Evolutionary conservation across 2,888 invertebrate species (phyloP).

Genomic region (Polyommatus iphigenia): DNA sequence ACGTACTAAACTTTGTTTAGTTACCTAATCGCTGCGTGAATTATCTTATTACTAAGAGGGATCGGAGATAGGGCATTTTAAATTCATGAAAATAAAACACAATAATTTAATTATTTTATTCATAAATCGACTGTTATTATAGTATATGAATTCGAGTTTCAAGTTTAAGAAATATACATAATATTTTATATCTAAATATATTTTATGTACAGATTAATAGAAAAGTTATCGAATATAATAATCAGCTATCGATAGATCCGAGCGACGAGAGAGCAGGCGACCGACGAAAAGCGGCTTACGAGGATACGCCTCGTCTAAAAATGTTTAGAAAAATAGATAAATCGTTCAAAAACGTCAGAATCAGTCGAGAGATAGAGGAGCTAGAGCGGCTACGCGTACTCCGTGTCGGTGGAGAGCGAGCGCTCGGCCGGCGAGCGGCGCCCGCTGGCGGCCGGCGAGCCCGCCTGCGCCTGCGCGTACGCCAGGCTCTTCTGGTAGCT

Average conservation of each 20-base stretch:
- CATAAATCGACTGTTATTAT: slow-evolving; percentile 78
- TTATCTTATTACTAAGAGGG: too few relatives aligned
- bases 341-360: slow-evolving; percentile 79
- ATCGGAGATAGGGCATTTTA: too few relatives aligned
- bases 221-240: slow-evolving; percentile 79
- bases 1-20: too few relatives aligned
- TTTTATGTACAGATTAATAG: slow-evolving; percentile 80
- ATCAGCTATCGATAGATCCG: slow-evolving; percentile 78
- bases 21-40: too few relatives aligned
- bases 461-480: slow-evolving; percentile 83
- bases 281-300: slow-evolving; percentile 77
- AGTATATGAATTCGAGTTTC: slow-evolving; percentile 78
- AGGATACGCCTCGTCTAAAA: slow-evolving; percentile 78
- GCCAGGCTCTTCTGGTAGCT: slow-evolving; percentile 90
- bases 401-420: slow-evolving; percentile 84
- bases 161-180: slow-evolving; percentile 79
- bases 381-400: slow-evolving; percentile 82
- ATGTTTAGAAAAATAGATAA: slow-evolving; percentile 81
- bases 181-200: slow-evolving; percentile 80
- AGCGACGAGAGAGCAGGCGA: slow-evolving; percentile 78
- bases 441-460: slow-evolving; percentile 73
- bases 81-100: slow-evolving; percentile 41
- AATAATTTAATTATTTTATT: slow-evolving; percentile 61
- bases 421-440: slow-evolving; percentile 80
- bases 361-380: slow-evolving; percentile 74